These are phyloP conservation scores for Pristionchus arcanus DNA, from an alignment of 2,888 invertebrate genomes.

Conservation along the genomic window DNA sequence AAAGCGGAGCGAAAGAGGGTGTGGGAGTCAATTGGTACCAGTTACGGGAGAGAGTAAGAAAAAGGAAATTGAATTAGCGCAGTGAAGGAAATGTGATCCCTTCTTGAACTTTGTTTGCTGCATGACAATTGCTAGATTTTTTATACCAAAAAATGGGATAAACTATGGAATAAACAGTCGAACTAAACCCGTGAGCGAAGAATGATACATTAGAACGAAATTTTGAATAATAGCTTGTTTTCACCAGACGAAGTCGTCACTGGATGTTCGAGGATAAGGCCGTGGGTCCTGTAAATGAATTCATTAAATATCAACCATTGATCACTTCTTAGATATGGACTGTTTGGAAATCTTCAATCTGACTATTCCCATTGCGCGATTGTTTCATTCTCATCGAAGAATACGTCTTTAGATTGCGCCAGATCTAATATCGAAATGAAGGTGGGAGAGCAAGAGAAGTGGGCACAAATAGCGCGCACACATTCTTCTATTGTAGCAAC, in stretches of 20 bases:
- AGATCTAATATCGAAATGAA: too few relatives aligned
- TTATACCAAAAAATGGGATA: background rate
- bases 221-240: too few relatives aligned
- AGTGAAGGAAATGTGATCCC: background rate
- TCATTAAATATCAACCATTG: background rate
- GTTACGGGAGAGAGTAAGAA: background rate
- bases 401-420: too few relatives aligned
- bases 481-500: too few relatives aligned
- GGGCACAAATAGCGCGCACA: background rate
- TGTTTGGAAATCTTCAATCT: background rate
- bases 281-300: background rate
- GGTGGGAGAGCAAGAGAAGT: background rate
- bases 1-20: background rate
- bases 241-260: background rate
- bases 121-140: too few relatives aligned
- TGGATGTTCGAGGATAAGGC: background rate
- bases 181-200: background rate
- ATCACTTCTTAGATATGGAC: background rate
- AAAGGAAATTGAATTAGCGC: background rate
- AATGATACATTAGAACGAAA: background rate
- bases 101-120: too few relatives aligned
- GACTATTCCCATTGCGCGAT: background rate
- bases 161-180: background rate
- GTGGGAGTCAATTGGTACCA: background rate
- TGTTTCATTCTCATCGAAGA: background rate